phyloP scores from a whole-genome alignment of 2,888 invertebrate genomes.

The Phytoseiulus persimilis region DNA sequence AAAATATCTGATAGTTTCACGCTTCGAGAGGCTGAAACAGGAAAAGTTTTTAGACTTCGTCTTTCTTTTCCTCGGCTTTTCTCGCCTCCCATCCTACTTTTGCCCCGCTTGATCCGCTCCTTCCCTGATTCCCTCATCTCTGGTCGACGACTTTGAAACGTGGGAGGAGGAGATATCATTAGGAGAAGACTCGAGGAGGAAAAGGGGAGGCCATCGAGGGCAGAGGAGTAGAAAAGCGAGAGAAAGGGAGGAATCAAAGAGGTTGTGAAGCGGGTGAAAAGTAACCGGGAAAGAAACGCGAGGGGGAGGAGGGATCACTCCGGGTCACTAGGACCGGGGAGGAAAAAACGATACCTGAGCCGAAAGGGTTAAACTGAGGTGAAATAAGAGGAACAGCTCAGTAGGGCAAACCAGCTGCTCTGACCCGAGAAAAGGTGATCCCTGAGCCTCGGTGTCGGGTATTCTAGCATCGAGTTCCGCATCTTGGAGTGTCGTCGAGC shows the following conservation, averaged over 20 bases:
- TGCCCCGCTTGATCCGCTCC: background rate
- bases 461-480: too few species aligned
- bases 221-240: background rate
- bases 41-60: slow-evolving; percentile 30
- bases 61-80: background rate
- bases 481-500: too few species aligned
- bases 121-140: background rate
- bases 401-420: too few species aligned
- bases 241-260: background rate
- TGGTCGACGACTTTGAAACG: background rate
- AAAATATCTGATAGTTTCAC: slow-evolving; percentile 37
- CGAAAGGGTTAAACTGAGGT: too few species aligned
- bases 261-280: background rate
- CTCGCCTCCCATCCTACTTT: background rate
- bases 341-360: too few species aligned
- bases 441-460: too few species aligned
- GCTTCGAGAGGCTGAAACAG: slow-evolving; percentile 14
- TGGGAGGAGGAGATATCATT: background rate
- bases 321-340: too few species aligned
- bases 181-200: background rate
- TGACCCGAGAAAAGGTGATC: too few species aligned
- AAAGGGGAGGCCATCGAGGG: background rate
- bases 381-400: too few species aligned
- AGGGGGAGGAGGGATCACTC: too few species aligned
- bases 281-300: too few species aligned